Conservation (phyloP, 2,888 invertebrate species). For the Aspidapion aeneum region DNA sequence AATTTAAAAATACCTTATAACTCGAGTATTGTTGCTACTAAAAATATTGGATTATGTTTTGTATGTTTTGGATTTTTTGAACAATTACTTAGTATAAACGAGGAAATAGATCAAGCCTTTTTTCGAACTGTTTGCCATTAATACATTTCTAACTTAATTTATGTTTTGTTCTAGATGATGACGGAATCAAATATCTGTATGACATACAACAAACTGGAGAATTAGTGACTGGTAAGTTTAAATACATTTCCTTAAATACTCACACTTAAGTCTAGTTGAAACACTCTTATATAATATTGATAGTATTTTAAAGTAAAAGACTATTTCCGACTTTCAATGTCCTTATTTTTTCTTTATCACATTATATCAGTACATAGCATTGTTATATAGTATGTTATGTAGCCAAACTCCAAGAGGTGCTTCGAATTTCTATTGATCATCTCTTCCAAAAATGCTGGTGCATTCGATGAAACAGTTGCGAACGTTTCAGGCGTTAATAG, state of each 20-base stretch:
- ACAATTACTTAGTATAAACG: no score
- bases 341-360: not conserved
- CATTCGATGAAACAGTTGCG: no score
- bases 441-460: no score
- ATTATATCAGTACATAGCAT: not conserved
- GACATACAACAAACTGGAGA: conserved; percentile 85
- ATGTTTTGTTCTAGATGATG: conserved; percentile 48
- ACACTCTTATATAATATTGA: no score
- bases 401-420: no score
- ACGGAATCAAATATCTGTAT: conserved; percentile 67
- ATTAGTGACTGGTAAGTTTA: conserved; percentile 68
- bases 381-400: no score
- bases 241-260: not conserved
- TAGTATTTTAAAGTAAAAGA: not conserved
- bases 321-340: not conserved
- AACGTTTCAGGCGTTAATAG: no score
- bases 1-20: no score
- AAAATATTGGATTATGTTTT: no score
- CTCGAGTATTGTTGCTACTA: no score
- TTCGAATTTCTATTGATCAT: no score
- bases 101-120: not conserved
- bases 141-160: conserved; percentile 18
- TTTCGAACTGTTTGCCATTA: not conserved
- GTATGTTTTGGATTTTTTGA: no score
- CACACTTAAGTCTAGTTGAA: not conserved